Evolutionary conservation across 2,888 invertebrate species (phyloP), one percentile per base, ranked within the genome.

Genomic region (Melanophora roralis): DNA sequence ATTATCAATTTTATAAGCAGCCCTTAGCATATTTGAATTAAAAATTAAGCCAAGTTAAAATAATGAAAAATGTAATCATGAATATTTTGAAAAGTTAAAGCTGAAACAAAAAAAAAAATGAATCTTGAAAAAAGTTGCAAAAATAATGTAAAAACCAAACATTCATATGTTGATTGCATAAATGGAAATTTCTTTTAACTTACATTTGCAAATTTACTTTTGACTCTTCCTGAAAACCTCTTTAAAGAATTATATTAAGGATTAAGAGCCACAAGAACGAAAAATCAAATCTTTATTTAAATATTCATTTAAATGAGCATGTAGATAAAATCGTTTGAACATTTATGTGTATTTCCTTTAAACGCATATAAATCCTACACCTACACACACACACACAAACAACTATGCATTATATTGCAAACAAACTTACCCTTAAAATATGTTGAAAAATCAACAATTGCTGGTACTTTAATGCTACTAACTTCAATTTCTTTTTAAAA

Each of bases 191-290:
- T 38, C 38, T 64, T 65, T 57, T 45, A 34, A 49, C 45, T 64
- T 23, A 12, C n/a, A 36, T 23, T 38, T n/a, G n/a, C n/a, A 16
- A 1, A 43, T 2, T 11, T 34, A 0, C 16, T 34, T 51, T 7
- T 27, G 27, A 34, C 27, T 27, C 23, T 11, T 53, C 14, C 4
- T 34, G n/a, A 23, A 21, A 40, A 40, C 9, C 51, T 0, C 49
- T 65, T 59, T 16, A 34, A 71, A 77, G 64, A 77, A 77, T 71
- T 77, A 49, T 65, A 77, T 65, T 60, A 57, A 51, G 76, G 64
- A 57, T 65, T 71, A 43, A 12, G 16, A 59, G 49, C 21, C 23
- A 21, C n/a, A 40, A 21, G 7, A 38, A 12, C 16, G 21, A n/a
- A 16, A 14, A 51, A 43, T 12, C 32, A 21, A 34, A 43, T 71